Percentiles rank a stretch among this genome's conserved stretches.
These are phyloP conservation scores for Plectropomus leopardus DNA, from an alignment of 2,113 vertebrate genomes.

Conservation along the genomic window DNA sequence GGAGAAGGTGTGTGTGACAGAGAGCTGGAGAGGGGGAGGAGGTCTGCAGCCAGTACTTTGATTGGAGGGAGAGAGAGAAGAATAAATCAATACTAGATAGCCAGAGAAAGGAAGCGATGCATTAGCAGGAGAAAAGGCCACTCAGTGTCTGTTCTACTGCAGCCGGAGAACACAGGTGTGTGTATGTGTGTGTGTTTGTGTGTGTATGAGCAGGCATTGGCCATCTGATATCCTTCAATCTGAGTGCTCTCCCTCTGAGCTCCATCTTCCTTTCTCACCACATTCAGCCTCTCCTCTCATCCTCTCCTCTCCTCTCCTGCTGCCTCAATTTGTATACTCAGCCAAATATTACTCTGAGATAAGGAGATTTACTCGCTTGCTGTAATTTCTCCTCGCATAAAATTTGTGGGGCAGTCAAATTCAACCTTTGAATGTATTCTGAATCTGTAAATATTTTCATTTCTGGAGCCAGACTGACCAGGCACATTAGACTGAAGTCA, in stretches of 20 bases:
- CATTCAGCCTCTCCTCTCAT: not conserved
- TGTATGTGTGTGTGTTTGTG: constrained; percentile 26
- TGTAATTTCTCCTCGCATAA: constrained; percentile 3
- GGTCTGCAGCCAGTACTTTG: constrained; percentile 41
- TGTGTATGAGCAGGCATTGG: constrained; percentile 25
- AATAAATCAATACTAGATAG: constrained; percentile 78
- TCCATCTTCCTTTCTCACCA: constrained; percentile 37
- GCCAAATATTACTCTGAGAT: not conserved
- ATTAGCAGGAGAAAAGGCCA: constrained; percentile 79
- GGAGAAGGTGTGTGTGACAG: not conserved
- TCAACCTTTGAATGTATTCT: not conserved
- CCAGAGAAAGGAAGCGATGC: constrained; percentile 77
- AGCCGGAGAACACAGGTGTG: constrained; percentile 43
- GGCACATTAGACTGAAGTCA: not conserved
- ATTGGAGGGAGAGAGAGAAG: constrained; percentile 30
- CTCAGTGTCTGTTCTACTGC: constrained; percentile 59
- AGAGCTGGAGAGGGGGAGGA: constrained; percentile 6
- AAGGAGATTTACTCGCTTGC: constrained; percentile 1
- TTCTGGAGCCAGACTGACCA: not conserved
- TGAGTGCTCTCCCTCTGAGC: constrained; percentile 50
- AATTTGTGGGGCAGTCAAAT: not conserved
- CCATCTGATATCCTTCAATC: constrained; percentile 74
- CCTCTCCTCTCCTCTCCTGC: not conserved
- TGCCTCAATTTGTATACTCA: constrained; percentile 15
- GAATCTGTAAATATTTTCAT: constrained; percentile 5